Conservation (phyloP, 2,113 vertebrate species). For the Clarias batrachus region DNA sequence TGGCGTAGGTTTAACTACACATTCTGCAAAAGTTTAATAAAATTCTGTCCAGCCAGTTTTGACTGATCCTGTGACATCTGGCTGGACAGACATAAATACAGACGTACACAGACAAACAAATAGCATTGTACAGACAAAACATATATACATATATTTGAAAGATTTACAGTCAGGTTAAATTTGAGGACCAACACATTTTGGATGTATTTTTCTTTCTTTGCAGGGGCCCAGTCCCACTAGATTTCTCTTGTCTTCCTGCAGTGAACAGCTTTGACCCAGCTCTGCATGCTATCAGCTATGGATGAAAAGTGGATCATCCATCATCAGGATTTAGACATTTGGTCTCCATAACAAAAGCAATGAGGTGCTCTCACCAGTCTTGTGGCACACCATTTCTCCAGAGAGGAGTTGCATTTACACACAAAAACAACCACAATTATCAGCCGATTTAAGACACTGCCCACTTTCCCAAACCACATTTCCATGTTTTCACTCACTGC, state of each 20-base stretch:
- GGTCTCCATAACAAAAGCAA: slow-evolving; percentile 61
- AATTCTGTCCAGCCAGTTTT: too few relatives aligned
- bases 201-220: neutral
- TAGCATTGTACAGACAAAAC: neutral
- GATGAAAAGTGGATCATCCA: slow-evolving; percentile 63
- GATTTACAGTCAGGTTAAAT: neutral
- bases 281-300: slow-evolving; percentile 54
- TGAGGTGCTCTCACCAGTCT: slow-evolving; percentile 46
- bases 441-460: slow-evolving; percentile 8
- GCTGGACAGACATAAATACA: too few relatives aligned
- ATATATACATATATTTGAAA: too few relatives aligned
- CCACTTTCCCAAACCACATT: slow-evolving; percentile 16
- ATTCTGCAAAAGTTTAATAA: too few relatives aligned
- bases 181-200: neutral
- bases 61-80: too few relatives aligned
- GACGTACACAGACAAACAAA: too few relatives aligned
- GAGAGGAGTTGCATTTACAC: slow-evolving; percentile 61
- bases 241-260: slow-evolving; percentile 1
- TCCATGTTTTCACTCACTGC: slow-evolving; percentile 3
- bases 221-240: neutral
- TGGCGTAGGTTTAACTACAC: too few relatives aligned
- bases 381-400: slow-evolving; percentile 54
- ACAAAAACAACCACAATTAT: slow-evolving; percentile 56
- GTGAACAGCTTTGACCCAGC: slow-evolving; percentile 50
- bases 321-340: slow-evolving; percentile 64